Conservation (phyloP, 2,888 invertebrate genomes). For the Athalia circularis region DNA sequence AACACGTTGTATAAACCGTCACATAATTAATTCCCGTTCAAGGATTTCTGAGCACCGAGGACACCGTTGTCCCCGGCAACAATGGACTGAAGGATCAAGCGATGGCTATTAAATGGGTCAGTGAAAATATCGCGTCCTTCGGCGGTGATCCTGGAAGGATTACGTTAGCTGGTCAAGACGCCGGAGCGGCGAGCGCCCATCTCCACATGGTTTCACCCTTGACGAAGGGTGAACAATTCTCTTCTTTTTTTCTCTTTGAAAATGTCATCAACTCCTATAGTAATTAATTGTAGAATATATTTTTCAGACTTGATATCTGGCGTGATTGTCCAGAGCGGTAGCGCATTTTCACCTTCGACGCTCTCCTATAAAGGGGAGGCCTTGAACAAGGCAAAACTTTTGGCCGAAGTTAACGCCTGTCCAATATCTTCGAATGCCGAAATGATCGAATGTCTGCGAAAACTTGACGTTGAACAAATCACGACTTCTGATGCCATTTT, state of each 20-base stretch:
- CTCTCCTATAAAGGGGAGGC: slow-evolving; percentile 61
- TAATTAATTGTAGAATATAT: neutral
- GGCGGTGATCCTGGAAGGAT: slow-evolving; percentile 37
- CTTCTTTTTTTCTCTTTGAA: no score
- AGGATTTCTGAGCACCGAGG: slow-evolving; percentile 42
- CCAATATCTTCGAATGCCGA: slow-evolving; percentile 17
- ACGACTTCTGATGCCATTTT: slow-evolving; percentile 30
- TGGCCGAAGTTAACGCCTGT: slow-evolving; percentile 38
- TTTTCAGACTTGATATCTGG: slow-evolving; percentile 15
- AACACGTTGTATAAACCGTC: slow-evolving; percentile 13
- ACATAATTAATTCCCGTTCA: slow-evolving; percentile 1
- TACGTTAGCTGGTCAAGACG: slow-evolving; percentile 34
- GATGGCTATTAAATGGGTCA: slow-evolving; percentile 34
- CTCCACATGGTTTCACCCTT: slow-evolving; percentile 38
- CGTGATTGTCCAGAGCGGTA: slow-evolving; percentile 40
- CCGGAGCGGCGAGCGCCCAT: slow-evolving; percentile 35
- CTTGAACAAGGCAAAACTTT: slow-evolving; percentile 29
- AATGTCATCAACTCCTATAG: neutral
- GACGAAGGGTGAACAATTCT: slow-evolving; percentile 23
- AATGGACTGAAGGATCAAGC: slow-evolving; percentile 40
- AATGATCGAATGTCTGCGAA: slow-evolving; percentile 43
- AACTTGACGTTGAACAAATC: slow-evolving; percentile 32
- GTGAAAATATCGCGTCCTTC: slow-evolving; percentile 26
- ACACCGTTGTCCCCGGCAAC: slow-evolving; percentile 37
- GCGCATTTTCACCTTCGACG: slow-evolving; percentile 60